Base-by-base conservation (phyloP, 2,888 invertebrate genomes). In the Spicauda simplicius region DNA sequence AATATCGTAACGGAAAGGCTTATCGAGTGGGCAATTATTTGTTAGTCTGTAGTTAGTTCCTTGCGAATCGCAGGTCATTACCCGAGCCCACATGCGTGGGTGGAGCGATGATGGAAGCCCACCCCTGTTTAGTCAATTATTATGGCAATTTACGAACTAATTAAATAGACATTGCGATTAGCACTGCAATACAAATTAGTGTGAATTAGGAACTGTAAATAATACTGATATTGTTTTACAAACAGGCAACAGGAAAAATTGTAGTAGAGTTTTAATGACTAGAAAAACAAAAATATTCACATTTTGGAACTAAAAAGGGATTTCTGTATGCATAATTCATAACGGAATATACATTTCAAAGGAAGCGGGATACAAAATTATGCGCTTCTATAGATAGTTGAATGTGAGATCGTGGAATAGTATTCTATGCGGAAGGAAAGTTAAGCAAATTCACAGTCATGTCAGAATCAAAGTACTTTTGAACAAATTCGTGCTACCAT, bases 1-100 rank as follows among this genome's bases (percentile, higher is more conserved):
- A 19, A 52, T 16, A 59, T 45, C 19, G 20, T 12, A 45, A 55
- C 66, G 54, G 60, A 54, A 45, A 66, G 60, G 19, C 48, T 59
- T 56, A 56, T 61, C 30, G 67, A 62, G 56, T 66, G 56, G 71
- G 55, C 60, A 72, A 72, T 73, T 70, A 72, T 70, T 69, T 62
- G 64, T 69, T 64, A 74, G 54, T 62, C 37, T 70, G 71, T 72
- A 70, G 73, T 70, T 70, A 67, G 69, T 69, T 73, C 69, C 86
- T 83, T 79, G 84, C 83, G 74, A 88, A 88, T 84, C 72, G 75
- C 69, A 79, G 89, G 83, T 82, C 83, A 70, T 83, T 67, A 76
- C 82, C 83, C 72, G 64, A 70, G 71, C 82, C 84, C 79, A 80
- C 79, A 83, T 84, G 80, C 75, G 83, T 85, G 81, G 86, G 86